Evolutionary conservation across 2,113 vertebrate genomes (phyloP).

Genomic region (Tringa solitaria): DNA sequence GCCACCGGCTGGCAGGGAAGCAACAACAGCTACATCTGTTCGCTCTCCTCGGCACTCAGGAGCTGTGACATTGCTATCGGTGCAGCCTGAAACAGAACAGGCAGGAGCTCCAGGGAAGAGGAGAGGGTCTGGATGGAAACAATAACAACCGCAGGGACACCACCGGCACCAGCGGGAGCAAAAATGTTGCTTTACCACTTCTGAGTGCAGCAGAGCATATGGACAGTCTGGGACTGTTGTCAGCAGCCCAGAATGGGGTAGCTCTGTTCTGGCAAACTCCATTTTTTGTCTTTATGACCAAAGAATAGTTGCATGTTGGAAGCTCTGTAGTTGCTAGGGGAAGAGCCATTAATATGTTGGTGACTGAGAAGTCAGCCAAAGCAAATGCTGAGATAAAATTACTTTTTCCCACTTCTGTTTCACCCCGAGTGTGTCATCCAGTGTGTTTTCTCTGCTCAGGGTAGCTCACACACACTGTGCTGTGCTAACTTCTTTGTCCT

Average conservation of each 20-base stretch:
- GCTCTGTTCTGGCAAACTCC: conserved; percentile 39
- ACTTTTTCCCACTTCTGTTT: conserved; percentile 41
- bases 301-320: conserved; percentile 61
- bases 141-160: conserved; percentile 36
- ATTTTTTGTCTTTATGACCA: conserved; percentile 57
- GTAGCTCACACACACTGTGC: not conserved
- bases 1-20: not conserved
- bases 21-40: conserved; percentile 41
- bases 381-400: conserved; percentile 62
- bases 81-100: conserved; percentile 1
- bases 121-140: conserved; percentile 19
- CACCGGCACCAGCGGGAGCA: conserved; percentile 54
- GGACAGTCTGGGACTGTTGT: conserved; percentile 65
- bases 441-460: conserved; percentile 17
- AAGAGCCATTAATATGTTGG: conserved; percentile 58
- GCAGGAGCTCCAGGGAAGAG: conserved; percentile 43
- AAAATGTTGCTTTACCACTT: conserved; percentile 69
- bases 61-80: conserved; percentile 7
- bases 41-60: not conserved
- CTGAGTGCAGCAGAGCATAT: conserved; percentile 66
- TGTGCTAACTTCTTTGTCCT: conserved; percentile 41
- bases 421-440: not conserved
- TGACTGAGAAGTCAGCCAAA: conserved; percentile 55
- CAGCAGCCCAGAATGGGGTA: conserved; percentile 65
- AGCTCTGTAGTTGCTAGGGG: conserved; percentile 63